Conservation (phyloP, 2,113 vertebrate species). For the Scomber japonicus region DNA sequence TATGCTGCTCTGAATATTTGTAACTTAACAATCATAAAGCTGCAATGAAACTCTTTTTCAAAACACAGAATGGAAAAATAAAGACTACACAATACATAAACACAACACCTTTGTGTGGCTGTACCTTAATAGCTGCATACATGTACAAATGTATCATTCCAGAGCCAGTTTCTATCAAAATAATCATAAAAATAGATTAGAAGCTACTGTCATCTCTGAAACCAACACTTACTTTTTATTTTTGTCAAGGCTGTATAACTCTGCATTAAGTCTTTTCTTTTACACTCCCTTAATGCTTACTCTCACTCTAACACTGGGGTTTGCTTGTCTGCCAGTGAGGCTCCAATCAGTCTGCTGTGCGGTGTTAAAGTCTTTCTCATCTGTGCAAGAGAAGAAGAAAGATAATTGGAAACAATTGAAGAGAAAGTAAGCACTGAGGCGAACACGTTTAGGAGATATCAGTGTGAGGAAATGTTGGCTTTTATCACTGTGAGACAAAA, state of each 20-base stretch:
- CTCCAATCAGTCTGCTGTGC: constrained; percentile 39
- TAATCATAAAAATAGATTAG: not conserved
- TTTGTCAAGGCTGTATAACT: constrained; percentile 30
- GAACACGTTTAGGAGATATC: constrained; percentile 21
- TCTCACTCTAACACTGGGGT: constrained; percentile 2
- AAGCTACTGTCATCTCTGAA: not conserved
- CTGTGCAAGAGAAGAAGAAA: constrained; percentile 61
- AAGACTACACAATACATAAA: too few species aligned
- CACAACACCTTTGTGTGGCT: too few species aligned
- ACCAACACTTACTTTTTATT: not conserved
- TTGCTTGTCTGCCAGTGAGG: constrained; percentile 36
- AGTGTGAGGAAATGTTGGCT: constrained; percentile 53
- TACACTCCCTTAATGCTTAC: constrained; percentile 19
- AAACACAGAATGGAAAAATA: too few species aligned
- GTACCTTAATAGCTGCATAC: not conserved
- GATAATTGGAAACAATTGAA: constrained; percentile 73
- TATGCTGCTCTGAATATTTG: too few species aligned
- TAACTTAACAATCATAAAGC: too few species aligned
- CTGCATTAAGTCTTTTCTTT: constrained; percentile 15
- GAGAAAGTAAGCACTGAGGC: constrained; percentile 62
- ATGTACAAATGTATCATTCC: not conserved
- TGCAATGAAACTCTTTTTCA: too few species aligned
- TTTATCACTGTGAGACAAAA: constrained; percentile 62
- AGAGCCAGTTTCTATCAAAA: not conserved
- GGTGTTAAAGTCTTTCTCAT: constrained; percentile 58